Evolutionary conservation across 2,888 invertebrate species (phyloP).

Genomic region (Ganaspis brasiliensis): DNA sequence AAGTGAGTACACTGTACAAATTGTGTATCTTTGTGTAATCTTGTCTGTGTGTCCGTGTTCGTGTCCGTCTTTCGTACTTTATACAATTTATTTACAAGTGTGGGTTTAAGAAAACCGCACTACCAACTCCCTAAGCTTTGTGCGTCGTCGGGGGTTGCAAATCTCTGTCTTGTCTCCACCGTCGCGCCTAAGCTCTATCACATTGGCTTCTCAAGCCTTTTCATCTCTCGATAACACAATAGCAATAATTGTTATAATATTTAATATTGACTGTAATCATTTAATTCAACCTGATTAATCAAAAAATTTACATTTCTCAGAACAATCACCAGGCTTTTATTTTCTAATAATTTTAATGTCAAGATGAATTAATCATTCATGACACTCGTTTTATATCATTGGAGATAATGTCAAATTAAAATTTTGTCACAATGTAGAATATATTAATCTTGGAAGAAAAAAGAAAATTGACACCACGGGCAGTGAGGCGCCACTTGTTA

Average conservation of each 20-base stretch:
- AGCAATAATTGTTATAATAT: conserved; percentile 53
- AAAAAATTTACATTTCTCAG: conserved; percentile 5
- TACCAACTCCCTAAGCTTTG: conserved; percentile 57
- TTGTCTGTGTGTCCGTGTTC: conserved; percentile 64
- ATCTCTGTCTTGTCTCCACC: conserved; percentile 58
- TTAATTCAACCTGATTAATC: conserved; percentile 19
- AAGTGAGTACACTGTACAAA: conserved; percentile 74
- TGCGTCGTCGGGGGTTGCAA: conserved; percentile 53
- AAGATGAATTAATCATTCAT: no score
- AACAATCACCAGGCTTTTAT: conserved; percentile 34
- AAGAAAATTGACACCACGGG: no score
- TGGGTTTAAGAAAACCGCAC: conserved; percentile 63
- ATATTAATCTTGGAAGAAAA: no score
- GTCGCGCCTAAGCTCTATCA: conserved; percentile 80
- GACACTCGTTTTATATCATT: no score
- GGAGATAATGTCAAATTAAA: no score
- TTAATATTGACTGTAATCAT: conserved; percentile 40
- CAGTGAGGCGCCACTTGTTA: no score
- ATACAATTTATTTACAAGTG: conserved; percentile 69
- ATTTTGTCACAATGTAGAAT: no score
- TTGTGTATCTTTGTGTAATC: conserved; percentile 56
- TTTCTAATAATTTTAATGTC: no score
- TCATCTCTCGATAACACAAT: conserved; percentile 67
- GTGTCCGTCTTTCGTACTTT: conserved; percentile 64
- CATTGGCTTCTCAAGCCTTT: conserved; percentile 80